phyloP scores from a whole-genome alignment of 2,888 invertebrate species.

The Cancer borealis region DNA sequence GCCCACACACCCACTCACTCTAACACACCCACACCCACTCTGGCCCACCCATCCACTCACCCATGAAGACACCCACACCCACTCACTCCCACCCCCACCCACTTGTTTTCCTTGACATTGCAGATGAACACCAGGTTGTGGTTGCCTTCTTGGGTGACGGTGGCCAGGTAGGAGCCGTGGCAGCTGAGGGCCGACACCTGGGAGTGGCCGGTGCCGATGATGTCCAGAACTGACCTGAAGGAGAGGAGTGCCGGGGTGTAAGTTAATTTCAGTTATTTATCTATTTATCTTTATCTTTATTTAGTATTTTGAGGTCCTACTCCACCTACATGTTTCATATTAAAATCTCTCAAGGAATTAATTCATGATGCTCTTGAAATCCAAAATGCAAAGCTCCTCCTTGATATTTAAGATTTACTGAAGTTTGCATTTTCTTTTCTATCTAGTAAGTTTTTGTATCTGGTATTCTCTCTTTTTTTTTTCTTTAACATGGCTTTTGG shows the following conservation, averaged over 20 bases:
- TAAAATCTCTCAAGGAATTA: too few relatives aligned
- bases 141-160: conserved; percentile 24
- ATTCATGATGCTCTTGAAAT: too few relatives aligned
- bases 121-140: conserved; percentile 51
- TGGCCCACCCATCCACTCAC: too few relatives aligned
- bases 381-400: too few relatives aligned
- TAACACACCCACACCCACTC: too few relatives aligned
- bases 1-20: too few relatives aligned
- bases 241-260: background rate
- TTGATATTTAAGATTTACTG: too few relatives aligned
- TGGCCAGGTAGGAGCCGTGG: conserved; percentile 59
- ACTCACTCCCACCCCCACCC: background rate
- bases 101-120: conserved; percentile 56
- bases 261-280: background rate
- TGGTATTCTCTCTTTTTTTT: too few relatives aligned
- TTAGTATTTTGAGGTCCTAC: background rate
- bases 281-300: background rate
- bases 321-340: too few relatives aligned
- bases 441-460: too few relatives aligned
- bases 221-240: conserved; percentile 60
- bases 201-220: conserved; percentile 42
- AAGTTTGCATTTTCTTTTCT: too few relatives aligned
- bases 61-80: background rate
- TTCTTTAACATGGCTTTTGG: background rate
- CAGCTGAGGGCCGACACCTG: conserved; percentile 62